phyloP scores from a whole-genome alignment of 2,888 invertebrate genomes.

The Exocentrus adspersus region DNA sequence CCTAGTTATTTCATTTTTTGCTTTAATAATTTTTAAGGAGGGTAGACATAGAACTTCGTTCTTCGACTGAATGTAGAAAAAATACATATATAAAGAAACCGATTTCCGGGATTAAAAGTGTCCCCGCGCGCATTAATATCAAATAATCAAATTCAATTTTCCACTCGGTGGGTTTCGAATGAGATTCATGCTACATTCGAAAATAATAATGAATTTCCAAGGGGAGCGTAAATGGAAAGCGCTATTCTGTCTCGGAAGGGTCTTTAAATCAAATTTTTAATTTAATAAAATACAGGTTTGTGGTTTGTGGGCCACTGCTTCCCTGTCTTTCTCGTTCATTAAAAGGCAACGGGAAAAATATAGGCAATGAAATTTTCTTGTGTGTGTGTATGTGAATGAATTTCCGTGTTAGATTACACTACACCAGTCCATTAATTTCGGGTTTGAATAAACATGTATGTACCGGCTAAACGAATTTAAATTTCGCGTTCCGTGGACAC shows the following conservation, averaged over 20 bases:
- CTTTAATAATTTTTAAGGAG: conserved; percentile 22
- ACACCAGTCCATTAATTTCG: too few relatives aligned
- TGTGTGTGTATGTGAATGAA: too few relatives aligned
- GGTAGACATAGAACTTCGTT: too few relatives aligned
- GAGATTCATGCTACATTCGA: neutral
- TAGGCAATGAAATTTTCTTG: too few relatives aligned
- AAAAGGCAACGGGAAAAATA: too few relatives aligned
- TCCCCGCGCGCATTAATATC: neutral
- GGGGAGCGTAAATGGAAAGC: neutral
- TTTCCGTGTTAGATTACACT: too few relatives aligned
- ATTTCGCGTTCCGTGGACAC: neutral
- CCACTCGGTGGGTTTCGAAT: neutral
- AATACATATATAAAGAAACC: conserved; percentile 3
- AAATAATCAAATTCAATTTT: neutral
- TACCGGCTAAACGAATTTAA: too few relatives aligned
- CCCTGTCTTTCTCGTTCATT: too few relatives aligned
- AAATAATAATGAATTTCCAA: neutral
- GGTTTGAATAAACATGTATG: too few relatives aligned
- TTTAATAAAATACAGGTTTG: neutral
- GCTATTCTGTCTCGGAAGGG: neutral
- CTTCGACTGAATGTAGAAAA: neutral
- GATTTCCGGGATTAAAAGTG: neutral
- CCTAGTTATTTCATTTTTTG: conserved; percentile 14
- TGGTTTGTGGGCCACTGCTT: too few relatives aligned
- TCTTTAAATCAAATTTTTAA: neutral